Evolutionary conservation across 2,888 invertebrate genomes (phyloP).

Genomic region (Cephus sareptanus): DNA sequence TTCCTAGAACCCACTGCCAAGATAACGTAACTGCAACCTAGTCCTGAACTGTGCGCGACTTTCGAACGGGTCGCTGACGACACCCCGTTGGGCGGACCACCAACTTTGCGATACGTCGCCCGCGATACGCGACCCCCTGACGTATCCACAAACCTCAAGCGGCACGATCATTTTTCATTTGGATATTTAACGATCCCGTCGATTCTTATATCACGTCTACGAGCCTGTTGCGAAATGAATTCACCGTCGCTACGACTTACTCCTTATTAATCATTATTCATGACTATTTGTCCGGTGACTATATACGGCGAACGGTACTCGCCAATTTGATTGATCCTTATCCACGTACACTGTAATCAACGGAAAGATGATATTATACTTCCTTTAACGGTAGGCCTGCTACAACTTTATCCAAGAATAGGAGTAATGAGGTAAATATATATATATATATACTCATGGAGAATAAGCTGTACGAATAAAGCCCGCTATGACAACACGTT

Average conservation of each 20-base stretch:
- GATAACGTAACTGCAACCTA: not conserved
- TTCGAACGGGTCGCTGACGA: constrained; percentile 11
- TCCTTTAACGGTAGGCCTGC: not conserved
- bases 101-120: not conserved
- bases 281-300: not conserved
- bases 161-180: not conserved
- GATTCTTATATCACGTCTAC: not conserved
- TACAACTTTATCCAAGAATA: not conserved
- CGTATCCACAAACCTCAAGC: not conserved
- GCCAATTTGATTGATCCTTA: not conserved
- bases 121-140: not conserved
- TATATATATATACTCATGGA: not conserved
- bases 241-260: not conserved
- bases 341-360: not conserved
- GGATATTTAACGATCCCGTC: not conserved
- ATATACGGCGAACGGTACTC: not conserved
- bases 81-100: not conserved
- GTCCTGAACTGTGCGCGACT: constrained; percentile 13
- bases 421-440: not conserved
- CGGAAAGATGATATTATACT: not conserved
- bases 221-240: not conserved
- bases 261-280: not conserved
- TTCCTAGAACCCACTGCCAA: constrained; percentile 7
- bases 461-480: not conserved
- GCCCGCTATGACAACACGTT: not conserved